Evolutionary conservation across 2,797 vertebrate genomes (phyloP).

Genomic region (Parauchenoglanis ngamensis): DNA sequence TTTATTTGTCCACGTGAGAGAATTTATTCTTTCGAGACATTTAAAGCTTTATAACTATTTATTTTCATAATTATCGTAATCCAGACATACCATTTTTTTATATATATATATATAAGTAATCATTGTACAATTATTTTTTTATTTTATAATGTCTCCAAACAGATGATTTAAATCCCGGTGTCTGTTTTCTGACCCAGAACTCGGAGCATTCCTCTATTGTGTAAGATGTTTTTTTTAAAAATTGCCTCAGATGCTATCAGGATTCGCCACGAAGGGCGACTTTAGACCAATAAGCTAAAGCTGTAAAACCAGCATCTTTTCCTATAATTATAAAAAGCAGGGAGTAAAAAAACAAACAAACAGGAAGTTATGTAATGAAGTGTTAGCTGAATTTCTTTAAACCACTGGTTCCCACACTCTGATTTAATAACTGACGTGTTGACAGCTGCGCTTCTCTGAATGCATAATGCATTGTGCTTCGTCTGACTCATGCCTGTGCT

Average conservation of each 20-base stretch:
- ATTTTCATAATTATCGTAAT: not conserved
- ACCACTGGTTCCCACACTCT: constrained; percentile 24
- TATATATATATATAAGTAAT: too few species aligned
- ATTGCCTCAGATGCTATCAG: not conserved
- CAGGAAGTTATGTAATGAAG: not conserved
- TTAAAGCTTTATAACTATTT: not conserved
- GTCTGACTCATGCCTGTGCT: constrained; percentile 27
- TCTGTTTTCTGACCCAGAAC: not conserved
- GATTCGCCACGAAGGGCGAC: not conserved
- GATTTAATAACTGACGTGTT: constrained; percentile 13
- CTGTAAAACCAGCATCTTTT: not conserved
- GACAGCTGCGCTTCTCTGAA: constrained; percentile 31
- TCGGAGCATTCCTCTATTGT: not conserved
- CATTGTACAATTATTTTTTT: not conserved
- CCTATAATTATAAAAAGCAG: not conserved
- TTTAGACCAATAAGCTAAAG: not conserved
- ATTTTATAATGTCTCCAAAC: not conserved
- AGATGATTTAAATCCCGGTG: too few species aligned
- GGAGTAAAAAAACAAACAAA: fast-evolving
- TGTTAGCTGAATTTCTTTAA: constrained; percentile 11
- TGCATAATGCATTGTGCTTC: constrained; percentile 14
- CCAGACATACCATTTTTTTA: not conserved
- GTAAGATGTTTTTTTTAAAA: not conserved
- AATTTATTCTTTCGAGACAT: not conserved
- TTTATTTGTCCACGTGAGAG: not conserved